These are phyloP conservation scores for Yponomeuta sedellus DNA, from an alignment of 2,888 invertebrate genomes.

Conservation along the genomic window DNA sequence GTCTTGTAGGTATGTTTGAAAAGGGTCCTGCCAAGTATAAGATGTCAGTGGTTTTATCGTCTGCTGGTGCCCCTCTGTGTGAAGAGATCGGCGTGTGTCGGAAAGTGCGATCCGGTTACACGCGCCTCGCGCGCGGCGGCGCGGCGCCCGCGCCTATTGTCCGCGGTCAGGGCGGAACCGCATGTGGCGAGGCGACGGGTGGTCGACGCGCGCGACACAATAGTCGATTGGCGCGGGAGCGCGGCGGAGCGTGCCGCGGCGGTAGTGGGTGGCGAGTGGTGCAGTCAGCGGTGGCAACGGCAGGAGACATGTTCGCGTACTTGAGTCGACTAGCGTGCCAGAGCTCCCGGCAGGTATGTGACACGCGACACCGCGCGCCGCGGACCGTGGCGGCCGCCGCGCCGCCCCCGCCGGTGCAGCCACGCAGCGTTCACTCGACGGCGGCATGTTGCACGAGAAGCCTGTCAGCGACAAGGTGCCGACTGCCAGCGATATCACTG, in stretches of 20 bases:
- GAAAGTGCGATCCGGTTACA: not conserved
- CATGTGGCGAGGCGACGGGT: not conserved
- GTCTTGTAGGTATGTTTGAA: not conserved
- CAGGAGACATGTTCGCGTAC: constrained; percentile 13
- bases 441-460: constrained; percentile 49
- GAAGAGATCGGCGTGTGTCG: not conserved
- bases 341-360: constrained; percentile 17
- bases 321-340: not conserved
- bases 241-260: not conserved
- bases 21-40: not conserved
- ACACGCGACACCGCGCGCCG: constrained; percentile 14
- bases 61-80: not conserved
- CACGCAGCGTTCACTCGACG: constrained; percentile 29
- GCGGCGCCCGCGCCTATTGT: not conserved
- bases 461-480: constrained; percentile 48
- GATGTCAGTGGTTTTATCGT: not conserved
- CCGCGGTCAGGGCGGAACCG: not conserved
- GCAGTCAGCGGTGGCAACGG: not conserved
- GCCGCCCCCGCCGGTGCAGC: not conserved
- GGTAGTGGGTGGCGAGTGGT: not conserved
- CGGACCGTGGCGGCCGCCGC: constrained; percentile 24
- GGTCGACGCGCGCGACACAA: not conserved
- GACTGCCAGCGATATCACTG: constrained; percentile 15
- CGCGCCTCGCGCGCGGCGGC: not conserved
- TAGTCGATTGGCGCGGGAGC: not conserved